These are phyloP conservation scores for Dione juno DNA, from an alignment of 2,888 invertebrate genomes.

Conservation along the genomic window DNA sequence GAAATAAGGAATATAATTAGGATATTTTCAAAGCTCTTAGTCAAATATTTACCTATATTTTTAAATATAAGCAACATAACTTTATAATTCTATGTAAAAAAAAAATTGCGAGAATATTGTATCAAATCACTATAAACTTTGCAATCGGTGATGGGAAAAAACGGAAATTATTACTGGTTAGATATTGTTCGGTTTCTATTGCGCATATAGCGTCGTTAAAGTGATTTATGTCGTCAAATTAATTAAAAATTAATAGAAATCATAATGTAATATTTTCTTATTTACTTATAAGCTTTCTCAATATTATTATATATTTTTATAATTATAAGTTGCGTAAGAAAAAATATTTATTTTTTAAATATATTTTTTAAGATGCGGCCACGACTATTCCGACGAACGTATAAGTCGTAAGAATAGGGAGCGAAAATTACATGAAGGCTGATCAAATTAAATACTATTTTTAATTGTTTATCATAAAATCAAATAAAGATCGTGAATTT, in stretches of 20 bases:
- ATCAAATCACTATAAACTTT: neutral
- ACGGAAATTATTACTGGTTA: neutral
- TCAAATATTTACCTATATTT: constrained; percentile 1
- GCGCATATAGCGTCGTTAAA: constrained; percentile 23
- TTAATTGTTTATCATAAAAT: no score
- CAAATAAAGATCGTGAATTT: no score
- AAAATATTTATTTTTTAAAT: no score
- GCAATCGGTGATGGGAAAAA: neutral
- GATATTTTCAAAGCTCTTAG: neutral
- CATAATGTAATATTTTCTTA: constrained; percentile 8
- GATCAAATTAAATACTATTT: no score
- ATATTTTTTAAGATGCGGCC: no score
- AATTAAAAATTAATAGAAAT: constrained; percentile 28
- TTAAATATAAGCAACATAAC: neutral
- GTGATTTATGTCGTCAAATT: constrained; percentile 22
- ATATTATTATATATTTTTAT: no score
- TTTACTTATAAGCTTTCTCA: neutral
- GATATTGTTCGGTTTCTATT: neutral
- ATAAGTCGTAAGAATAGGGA: no score
- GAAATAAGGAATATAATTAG: neutral
- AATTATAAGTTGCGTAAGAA: no score
- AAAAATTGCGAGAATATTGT: neutral
- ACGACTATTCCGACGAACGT: no score
- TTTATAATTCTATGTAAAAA: neutral
- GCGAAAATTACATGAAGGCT: no score